Percentiles rank a stretch among this genome's conserved stretches.
Evolutionary conservation across 2,113 vertebrate species (phyloP).

Genomic region (Peromyscus maniculatus): DNA sequence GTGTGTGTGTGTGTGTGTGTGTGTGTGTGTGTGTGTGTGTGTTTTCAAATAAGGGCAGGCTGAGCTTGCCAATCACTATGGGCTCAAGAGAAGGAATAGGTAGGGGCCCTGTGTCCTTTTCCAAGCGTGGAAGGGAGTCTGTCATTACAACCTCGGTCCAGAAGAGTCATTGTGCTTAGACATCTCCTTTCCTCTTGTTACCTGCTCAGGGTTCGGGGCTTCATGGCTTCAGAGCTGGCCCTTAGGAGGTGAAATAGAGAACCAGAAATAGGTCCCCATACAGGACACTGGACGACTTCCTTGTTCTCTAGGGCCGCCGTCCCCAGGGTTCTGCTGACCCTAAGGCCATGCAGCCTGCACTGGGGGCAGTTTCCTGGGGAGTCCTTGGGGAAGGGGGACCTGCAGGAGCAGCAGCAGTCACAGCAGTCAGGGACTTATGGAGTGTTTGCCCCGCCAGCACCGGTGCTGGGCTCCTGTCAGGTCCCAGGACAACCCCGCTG

Average conservation of each 20-base stretch:
- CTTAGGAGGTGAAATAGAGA: background rate
- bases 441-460: background rate
- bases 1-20: background rate
- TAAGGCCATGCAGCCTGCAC: no score
- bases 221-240: background rate
- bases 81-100: background rate
- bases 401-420: background rate
- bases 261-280: background rate
- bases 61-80: background rate
- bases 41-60: background rate
- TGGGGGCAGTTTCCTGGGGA: background rate
- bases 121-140: background rate
- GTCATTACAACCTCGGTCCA: no score
- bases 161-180: background rate
- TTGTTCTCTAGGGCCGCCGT: accelerated
- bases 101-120: background rate
- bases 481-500: background rate
- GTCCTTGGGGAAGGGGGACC: background rate
- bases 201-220: background rate
- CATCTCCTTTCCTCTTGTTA: background rate
- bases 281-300: no score
- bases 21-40: background rate
- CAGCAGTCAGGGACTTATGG: background rate
- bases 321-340: background rate
- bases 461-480: background rate